Percentiles rank a stretch among this genome's conserved stretches.
Conservation (phyloP, 2,888 invertebrate genomes). For the Sphinx pinastri region DNA sequence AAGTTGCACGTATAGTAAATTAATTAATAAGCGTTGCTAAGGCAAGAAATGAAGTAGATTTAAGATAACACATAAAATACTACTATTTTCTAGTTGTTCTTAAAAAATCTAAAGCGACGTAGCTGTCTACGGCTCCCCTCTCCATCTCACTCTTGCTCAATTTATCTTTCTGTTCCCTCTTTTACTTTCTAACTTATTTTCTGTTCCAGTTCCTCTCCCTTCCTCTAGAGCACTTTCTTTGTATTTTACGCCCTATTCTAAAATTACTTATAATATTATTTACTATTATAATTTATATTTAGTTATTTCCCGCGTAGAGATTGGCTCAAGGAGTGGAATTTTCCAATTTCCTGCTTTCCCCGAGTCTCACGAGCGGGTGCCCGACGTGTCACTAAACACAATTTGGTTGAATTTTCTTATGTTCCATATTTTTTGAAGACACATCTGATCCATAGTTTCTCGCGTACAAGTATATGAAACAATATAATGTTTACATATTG, state of each 20-base stretch:
- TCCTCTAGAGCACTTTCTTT: neutral
- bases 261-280: neutral
- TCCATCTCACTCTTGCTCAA: too few species aligned
- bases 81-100: too few species aligned
- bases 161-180: too few species aligned
- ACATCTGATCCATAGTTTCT: neutral
- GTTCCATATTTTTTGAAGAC: neutral
- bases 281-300: constrained; percentile 28
- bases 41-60: too few species aligned
- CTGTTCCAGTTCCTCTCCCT: neutral
- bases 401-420: neutral
- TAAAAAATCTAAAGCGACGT: too few species aligned
- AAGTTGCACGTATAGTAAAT: too few species aligned
- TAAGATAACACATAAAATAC: too few species aligned
- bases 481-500: neutral
- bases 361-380: constrained; percentile 3
- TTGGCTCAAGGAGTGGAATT: constrained; percentile 40
- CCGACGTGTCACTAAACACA: neutral
- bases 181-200: too few species aligned
- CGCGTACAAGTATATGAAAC: neutral
- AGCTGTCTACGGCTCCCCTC: too few species aligned
- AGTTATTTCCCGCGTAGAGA: constrained; percentile 31
- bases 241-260: neutral
- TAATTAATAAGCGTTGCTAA: too few species aligned
- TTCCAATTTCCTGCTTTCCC: constrained; percentile 45